A percentile compares a stretch with the other conserved stretches of the same genome.
Evolutionary conservation across 2,113 vertebrate genomes (phyloP).

Genomic region (Siniperca knerii): DNA sequence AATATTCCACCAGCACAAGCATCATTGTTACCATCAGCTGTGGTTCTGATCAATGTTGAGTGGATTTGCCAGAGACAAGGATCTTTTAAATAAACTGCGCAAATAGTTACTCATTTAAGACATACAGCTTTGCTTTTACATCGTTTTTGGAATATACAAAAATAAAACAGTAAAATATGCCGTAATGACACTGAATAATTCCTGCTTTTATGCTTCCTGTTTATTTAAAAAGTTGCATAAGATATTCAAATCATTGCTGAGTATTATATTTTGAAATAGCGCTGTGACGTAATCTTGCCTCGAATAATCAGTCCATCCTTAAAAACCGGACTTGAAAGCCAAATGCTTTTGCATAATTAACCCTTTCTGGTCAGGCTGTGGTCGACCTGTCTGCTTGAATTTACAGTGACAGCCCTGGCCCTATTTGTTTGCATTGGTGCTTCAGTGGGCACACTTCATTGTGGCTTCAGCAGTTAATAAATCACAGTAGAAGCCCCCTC

Average conservation of each 20-base stretch:
- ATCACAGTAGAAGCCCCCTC: constrained; percentile 79
- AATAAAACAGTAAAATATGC: not conserved
- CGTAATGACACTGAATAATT: not conserved
- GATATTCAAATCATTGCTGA: not conserved
- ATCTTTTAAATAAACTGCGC: not conserved
- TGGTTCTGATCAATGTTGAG: not conserved
- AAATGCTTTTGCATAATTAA: constrained; percentile 79
- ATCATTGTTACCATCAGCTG: not conserved
- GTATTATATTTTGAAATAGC: not conserved
- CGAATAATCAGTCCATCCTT: constrained; percentile 29
- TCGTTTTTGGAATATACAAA: not conserved
- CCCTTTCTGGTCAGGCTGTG: constrained; percentile 70
- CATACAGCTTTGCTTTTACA: too few relatives aligned
- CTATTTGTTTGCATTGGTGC: constrained; percentile 82
- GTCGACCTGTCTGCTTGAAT: constrained; percentile 70
- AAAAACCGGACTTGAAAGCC: constrained; percentile 40
- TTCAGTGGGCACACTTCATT: constrained; percentile 81
- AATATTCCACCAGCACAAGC: too few relatives aligned
- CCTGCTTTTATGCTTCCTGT: not conserved
- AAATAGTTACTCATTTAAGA: not conserved
- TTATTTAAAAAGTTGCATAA: not conserved
- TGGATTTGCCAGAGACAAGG: not conserved
- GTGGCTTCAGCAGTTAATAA: constrained; percentile 85
- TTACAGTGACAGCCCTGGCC: constrained; percentile 73
- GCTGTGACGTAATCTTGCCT: constrained; percentile 35